Conservation (phyloP, 2,113 vertebrate genomes). For the Perca schrenkii region DNA sequence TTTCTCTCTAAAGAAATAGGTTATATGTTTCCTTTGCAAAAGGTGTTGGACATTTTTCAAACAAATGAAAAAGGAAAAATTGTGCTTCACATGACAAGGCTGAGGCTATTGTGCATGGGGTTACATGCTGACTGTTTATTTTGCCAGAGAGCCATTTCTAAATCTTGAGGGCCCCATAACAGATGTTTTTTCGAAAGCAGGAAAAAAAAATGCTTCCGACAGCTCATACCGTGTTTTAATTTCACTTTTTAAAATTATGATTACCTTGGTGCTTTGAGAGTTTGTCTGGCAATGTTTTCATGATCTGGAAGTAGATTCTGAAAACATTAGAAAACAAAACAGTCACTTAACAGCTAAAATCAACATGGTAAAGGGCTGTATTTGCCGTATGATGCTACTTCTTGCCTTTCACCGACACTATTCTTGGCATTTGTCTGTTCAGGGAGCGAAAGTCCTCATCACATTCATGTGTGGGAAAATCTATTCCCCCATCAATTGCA, state of each 20-base stretch:
- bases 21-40: conserved; percentile 47
- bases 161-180: conserved; percentile 16
- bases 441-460: conserved; percentile 11
- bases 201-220: conserved; percentile 4
- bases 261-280: conserved; percentile 36
- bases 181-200: conserved; percentile 28
- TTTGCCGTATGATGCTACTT: background rate
- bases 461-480: conserved; percentile 47
- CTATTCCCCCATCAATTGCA: conserved; percentile 50
- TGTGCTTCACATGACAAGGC: conserved; percentile 60
- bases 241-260: conserved; percentile 27
- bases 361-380: background rate
- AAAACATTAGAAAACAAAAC: background rate
- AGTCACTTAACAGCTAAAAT: background rate
- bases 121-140: conserved; percentile 26
- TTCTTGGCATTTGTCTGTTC: conserved; percentile 28
- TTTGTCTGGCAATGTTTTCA: background rate
- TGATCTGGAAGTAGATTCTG: conserved; percentile 4
- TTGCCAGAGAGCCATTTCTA: background rate
- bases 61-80: conserved; percentile 50
- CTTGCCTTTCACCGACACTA: conserved; percentile 1
- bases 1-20: conserved; percentile 43
- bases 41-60: conserved; percentile 16
- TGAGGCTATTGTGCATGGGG: conserved; percentile 36
- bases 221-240: conserved; percentile 28